phyloP scores from a whole-genome alignment of 2,888 invertebrate genomes.

The Ormyrus pomaceus region DNA sequence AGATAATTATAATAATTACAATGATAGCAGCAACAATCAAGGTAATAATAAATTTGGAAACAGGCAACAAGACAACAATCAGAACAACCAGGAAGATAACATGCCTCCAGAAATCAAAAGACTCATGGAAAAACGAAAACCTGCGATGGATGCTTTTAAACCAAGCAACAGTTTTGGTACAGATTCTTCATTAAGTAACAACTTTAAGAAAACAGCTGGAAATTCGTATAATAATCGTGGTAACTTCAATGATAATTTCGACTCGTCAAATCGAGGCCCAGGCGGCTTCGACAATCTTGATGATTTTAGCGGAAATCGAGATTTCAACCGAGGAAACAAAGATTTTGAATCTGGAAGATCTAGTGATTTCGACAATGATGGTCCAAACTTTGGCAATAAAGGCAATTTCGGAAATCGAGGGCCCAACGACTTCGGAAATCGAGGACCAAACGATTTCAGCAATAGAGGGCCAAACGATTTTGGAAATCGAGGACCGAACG shows the following conservation, averaged over 20 bases:
- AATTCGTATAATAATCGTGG: slow-evolving; percentile 62
- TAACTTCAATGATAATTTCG: slow-evolving; percentile 31
- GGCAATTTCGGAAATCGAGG: slow-evolving; percentile 40
- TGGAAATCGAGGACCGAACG: slow-evolving; percentile 25
- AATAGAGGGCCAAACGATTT: slow-evolving; percentile 23
- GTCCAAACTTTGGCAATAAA: slow-evolving; percentile 5
- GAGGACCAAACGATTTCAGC: slow-evolving; percentile 33
- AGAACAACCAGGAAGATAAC: slow-evolving; percentile 55
- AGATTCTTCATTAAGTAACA: slow-evolving; percentile 69
- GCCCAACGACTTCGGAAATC: slow-evolving; percentile 25
- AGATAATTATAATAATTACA: slow-evolving; percentile 7
- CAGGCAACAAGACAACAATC: slow-evolving; percentile 60
- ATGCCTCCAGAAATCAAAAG: slow-evolving; percentile 71
- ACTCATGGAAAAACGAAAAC: slow-evolving; percentile 72
- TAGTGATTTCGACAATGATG: slow-evolving; percentile 46
- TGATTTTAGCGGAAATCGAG: slow-evolving; percentile 52
- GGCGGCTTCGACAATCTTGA: slow-evolving; percentile 32
- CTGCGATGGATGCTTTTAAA: slow-evolving; percentile 70
- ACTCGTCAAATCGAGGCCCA: slow-evolving; percentile 1
- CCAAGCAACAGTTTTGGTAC: slow-evolving; percentile 66
- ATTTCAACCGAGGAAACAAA: slow-evolving; percentile 53
- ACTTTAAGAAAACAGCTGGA: slow-evolving; percentile 70
- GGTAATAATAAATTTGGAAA: slow-evolving; percentile 54
- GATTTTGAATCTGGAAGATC: slow-evolving; percentile 52
- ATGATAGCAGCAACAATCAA: slow-evolving; percentile 36